A percentile compares a stretch with the other conserved stretches of the same genome.
These are phyloP conservation scores for Acromyrmex heyeri DNA, from an alignment of 1,140 invertebrate genomes.

Conservation along the genomic window DNA sequence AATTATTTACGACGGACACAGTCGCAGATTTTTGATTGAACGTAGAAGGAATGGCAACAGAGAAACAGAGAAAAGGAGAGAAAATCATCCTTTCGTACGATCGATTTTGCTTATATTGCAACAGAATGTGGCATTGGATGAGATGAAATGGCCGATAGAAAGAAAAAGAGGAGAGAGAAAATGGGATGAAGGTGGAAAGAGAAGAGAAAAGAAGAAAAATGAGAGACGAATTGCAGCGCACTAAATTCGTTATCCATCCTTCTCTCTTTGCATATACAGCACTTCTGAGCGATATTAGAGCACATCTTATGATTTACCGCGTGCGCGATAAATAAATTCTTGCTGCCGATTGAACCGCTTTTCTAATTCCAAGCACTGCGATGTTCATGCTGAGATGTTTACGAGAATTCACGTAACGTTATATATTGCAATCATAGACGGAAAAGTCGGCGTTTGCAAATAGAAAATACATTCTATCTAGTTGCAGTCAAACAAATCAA, in stretches of 20 bases:
- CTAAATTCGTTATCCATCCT: slow-evolving; percentile 35
- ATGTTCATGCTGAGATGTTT: neutral
- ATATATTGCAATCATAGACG: neutral
- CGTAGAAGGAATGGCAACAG: neutral
- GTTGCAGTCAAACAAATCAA: neutral
- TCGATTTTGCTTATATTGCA: slow-evolving; percentile 16
- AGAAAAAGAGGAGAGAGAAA: slow-evolving; percentile 32
- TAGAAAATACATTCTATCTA: neutral
- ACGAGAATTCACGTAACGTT: neutral
- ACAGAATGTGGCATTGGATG: slow-evolving; percentile 4
- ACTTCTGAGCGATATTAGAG: slow-evolving; percentile 26
- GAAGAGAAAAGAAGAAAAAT: neutral
- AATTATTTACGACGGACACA: neutral
- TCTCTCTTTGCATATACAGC: slow-evolving; percentile 12
- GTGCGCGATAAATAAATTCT: slow-evolving; percentile 17
- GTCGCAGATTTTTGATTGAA: slow-evolving; percentile 33
- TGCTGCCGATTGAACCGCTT: slow-evolving; percentile 26
- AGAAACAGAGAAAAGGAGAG: neutral
- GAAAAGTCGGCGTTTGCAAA: neutral
- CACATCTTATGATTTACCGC: slow-evolving; percentile 8
- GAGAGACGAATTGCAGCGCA: neutral
- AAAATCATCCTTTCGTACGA: slow-evolving; percentile 9
- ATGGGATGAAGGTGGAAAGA: neutral
- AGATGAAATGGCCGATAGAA: slow-evolving; percentile 32
- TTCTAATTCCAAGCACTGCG: neutral